These are phyloP conservation scores for Bursaphelenchus mucronatus DNA, from an alignment of 1,140 invertebrate species.

Conservation along the genomic window DNA sequence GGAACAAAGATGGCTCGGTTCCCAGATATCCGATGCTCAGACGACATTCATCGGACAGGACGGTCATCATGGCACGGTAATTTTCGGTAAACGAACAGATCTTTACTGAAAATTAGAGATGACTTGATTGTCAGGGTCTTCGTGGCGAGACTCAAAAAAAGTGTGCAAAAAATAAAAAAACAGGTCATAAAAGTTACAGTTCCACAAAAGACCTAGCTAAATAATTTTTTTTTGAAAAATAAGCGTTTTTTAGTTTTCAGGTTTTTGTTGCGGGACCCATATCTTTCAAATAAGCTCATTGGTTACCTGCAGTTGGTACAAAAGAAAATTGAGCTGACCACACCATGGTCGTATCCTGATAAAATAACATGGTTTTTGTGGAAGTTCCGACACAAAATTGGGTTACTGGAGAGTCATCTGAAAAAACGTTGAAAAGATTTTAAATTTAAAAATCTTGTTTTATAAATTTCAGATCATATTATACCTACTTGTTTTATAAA, in stretches of 20 bases:
- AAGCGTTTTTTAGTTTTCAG: too few species aligned
- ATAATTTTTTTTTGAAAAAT: too few species aligned
- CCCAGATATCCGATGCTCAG: slow-evolving; percentile 41
- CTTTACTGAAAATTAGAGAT: too few species aligned
- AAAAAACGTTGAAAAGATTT: slow-evolving; percentile 1
- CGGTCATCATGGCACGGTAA: slow-evolving; percentile 29
- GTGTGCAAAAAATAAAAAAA: too few species aligned
- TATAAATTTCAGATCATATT: not conserved
- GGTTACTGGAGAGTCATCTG: slow-evolving; percentile 33
- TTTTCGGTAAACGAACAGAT: slow-evolving; percentile 26
- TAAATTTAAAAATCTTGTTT: slow-evolving; percentile 5
- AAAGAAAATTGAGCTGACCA: slow-evolving; percentile 46
- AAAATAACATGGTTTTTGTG: slow-evolving; percentile 47
- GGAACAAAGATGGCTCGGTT: slow-evolving; percentile 49
- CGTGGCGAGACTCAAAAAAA: too few species aligned
- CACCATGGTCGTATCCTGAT: slow-evolving; percentile 34
- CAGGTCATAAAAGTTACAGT: too few species aligned
- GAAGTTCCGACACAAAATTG: slow-evolving; percentile 37
- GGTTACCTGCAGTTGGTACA: slow-evolving; percentile 26
- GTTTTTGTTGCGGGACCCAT: too few species aligned
- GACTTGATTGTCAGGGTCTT: too few species aligned
- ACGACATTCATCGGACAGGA: slow-evolving; percentile 35
- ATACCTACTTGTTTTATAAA: slow-evolving; percentile 37
- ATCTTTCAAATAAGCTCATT: too few species aligned
- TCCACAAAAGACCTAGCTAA: too few species aligned